phyloP scores from a whole-genome alignment of 2,113 vertebrate species.

The Telmatochromis bifrenatus region DNA sequence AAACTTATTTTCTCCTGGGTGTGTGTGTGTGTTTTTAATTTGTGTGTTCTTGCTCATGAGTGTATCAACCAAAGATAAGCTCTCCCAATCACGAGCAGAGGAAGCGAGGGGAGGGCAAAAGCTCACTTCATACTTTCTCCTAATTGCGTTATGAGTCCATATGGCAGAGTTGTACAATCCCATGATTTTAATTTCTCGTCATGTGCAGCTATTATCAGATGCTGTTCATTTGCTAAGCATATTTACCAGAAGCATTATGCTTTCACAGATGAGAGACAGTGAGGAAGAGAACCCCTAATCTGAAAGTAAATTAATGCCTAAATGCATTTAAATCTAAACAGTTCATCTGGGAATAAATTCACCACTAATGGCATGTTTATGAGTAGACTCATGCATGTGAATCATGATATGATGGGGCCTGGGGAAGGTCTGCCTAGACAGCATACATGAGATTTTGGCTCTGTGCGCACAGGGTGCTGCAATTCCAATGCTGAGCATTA shows the following conservation, averaged over 20 bases:
- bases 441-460: not conserved
- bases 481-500: conserved; percentile 49
- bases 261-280: conserved; percentile 6
- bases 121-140: not conserved
- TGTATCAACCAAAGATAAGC: not conserved
- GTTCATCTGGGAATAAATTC: conserved; percentile 19
- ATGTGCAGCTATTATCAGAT: conserved; percentile 10
- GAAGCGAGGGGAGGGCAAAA: not conserved
- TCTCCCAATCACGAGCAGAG: not conserved
- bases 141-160: conserved; percentile 43
- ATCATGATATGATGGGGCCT: not conserved
- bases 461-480: not conserved
- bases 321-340: conserved; percentile 31
- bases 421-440: not conserved
- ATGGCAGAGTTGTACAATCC: not conserved
- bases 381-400: not conserved
- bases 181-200: conserved; percentile 18
- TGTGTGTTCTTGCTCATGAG: not conserved
- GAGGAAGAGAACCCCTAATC: not conserved
- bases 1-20: not conserved
- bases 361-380: conserved; percentile 17
- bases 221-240: conserved; percentile 21
- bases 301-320: conserved; percentile 18
- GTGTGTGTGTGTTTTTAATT: not conserved
- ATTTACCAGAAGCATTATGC: conserved; percentile 14